Evolutionary conservation across 2,113 vertebrate species (phyloP), one percentile per base, ranked within the genome.

Genomic region (Procavia capensis): DNA sequence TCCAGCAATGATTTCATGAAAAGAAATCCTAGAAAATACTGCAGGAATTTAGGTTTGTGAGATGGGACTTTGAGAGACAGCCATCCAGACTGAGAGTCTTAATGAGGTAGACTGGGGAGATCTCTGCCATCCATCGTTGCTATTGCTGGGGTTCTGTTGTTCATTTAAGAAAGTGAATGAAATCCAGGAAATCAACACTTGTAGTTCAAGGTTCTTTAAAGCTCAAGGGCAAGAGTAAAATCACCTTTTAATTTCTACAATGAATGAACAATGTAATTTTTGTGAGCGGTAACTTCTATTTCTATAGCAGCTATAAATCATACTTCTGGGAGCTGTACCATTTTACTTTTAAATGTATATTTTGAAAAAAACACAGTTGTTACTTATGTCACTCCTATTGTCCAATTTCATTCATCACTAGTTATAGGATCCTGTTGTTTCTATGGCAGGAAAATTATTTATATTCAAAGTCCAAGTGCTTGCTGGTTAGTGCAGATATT

Each of bases 171-270:
- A 91, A 95, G 57, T 92, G n/a, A 98, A 92, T 94, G 94, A 75
- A 94, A 96, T 85, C 24, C 57, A 39, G 76, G n/a, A 96, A 97
- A 95, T 81, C 95, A 85, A 43, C 14, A 74, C 97, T 97, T 97
- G 88, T 66, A 75, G 24, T 79, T 45, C 93, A 95, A 94, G 94
- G 93, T 85, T 45, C 89, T 82, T 66, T 90, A 95, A 96, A 93
- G 84, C 83, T 81, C 50, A 84, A 90, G 78, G 96, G 86, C 79
- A 96, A 91, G 76, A 83, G 86, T 43, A 93, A 98, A 98, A 96
- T 74, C 97, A 97, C 57, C 84, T 98, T 96, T 98, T 97, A 86
- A 82, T 98, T 98, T 97, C 94, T 81, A 92, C 96, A 97, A 97
- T 91, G 96, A 98, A 98, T 96, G 91, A 97, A 93, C 88, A 95